phyloP scores from a whole-genome alignment of 2,888 invertebrate species.

The Acanthosepion pharaonis region DNA sequence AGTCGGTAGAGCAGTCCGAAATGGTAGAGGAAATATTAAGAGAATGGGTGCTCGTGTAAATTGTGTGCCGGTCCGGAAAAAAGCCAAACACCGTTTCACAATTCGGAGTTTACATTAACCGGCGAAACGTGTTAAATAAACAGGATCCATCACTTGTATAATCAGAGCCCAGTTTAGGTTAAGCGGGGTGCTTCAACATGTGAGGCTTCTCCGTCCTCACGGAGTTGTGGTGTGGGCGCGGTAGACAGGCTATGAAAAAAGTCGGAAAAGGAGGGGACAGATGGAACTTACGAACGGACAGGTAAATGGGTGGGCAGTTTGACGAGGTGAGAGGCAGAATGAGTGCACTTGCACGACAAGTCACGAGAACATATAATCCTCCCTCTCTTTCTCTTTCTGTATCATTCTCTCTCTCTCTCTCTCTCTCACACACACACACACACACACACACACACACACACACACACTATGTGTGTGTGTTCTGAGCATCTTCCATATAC shows the following conservation, averaged over 20 bases:
- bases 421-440: too few relatives aligned
- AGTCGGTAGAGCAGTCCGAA: not conserved
- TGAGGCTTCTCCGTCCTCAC: not conserved
- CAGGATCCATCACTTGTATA: conserved; percentile 5
- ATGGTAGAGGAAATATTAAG: not conserved
- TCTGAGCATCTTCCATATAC: too few relatives aligned
- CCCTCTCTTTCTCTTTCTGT: not conserved
- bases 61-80: conserved; percentile 22
- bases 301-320: not conserved
- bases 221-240: not conserved
- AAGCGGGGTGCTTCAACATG: not conserved
- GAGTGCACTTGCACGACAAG: conserved; percentile 18
- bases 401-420: not conserved
- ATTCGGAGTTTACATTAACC: not conserved
- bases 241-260: not conserved
- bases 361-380: not conserved
- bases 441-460: too few relatives aligned
- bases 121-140: conserved; percentile 23
- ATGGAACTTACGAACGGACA: not conserved
- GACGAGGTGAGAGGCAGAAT: not conserved
- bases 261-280: not conserved
- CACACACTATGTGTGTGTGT: too few relatives aligned
- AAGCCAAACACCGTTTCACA: conserved; percentile 15
- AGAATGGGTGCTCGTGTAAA: not conserved
- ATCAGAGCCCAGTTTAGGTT: conserved; percentile 4